Base-by-base conservation (phyloP, 2,888 invertebrate species). In the Heliconius aoede region DNA sequence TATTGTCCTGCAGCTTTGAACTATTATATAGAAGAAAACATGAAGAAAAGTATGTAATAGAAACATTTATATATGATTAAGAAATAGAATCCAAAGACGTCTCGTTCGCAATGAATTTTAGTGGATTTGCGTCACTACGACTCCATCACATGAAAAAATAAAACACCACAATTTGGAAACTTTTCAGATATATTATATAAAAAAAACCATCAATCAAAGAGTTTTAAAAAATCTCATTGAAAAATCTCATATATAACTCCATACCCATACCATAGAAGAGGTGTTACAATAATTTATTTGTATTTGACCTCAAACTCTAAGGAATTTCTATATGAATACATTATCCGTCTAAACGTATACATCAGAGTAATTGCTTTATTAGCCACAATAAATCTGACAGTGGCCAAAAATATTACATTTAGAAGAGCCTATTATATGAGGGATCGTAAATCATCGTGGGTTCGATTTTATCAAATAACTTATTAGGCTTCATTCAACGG, bases 401-500 rank as follows among this genome's bases (percentile, higher is more conserved):
- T 74, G 65, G 67, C 51, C 71, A 72, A 72, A 74, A 72, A 77
- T 77, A 77, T 77, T 72, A 74, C 74, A 61, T 30, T 61, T 67
- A 61, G 30, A 65, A 77, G 60, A 74, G 28, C 26, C 72, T 77
- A 77, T 77, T 74, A 64, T 60, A n/a, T 55, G 61, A n/a, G 60
- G 51, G 21, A 60, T 72, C 72, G 72, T 77, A 77, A 77, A 77
- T 77, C 77, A 74, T 28, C 36, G 51, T n/a, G n/a, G n/a, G 67
- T 60, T 61, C 65, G 26, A 68, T 75, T 72, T 30, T 79, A 76
- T 76, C 55, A 64, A 62, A 68, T 77, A 26, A 74, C 75, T 79
- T 79, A 79, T 79, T 73, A 79, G 76, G 46, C 60, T 40, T 77
- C 36, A 79, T 79, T 77, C 71, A 76, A 74, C 73, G 65, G 73